A percentile compares a stretch with the other conserved stretches of the same genome.
These are phyloP conservation scores for Enteromius fasciolatus DNA, from an alignment of 2,797 vertebrate genomes.

Conservation along the genomic window DNA sequence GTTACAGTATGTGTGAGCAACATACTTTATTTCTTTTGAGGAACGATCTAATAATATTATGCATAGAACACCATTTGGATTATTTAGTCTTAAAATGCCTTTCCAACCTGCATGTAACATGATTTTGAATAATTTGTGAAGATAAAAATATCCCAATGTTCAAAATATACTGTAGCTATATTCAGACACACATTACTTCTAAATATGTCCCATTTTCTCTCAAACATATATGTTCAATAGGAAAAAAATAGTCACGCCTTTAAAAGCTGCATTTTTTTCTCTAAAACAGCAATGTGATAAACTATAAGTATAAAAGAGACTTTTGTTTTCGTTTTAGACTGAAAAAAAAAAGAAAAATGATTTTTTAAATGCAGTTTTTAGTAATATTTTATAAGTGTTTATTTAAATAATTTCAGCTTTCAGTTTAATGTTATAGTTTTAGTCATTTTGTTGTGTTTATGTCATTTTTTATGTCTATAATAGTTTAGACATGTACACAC, in stretches of 20 bases:
- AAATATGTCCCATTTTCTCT: neutral
- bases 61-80: neutral
- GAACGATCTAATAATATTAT: neutral
- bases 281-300: neutral
- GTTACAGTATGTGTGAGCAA: neutral
- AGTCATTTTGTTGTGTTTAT: neutral
- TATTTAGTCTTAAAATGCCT: neutral
- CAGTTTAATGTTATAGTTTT: too few species aligned
- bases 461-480: neutral
- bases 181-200: neutral
- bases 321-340: neutral
- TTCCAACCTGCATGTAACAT: neutral
- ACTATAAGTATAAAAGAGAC: neutral
- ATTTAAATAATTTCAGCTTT: neutral
- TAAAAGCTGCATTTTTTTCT: neutral
- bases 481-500: neutral
- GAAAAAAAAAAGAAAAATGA: neutral
- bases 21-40: neutral
- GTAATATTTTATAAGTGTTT: too few species aligned
- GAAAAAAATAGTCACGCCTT: neutral
- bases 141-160: neutral
- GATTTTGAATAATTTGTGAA: neutral
- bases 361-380: neutral
- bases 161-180: neutral
- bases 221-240: neutral